Evolutionary conservation across 2,797 vertebrate genomes (phyloP).

Genomic region (Anguilla megastoma): DNA sequence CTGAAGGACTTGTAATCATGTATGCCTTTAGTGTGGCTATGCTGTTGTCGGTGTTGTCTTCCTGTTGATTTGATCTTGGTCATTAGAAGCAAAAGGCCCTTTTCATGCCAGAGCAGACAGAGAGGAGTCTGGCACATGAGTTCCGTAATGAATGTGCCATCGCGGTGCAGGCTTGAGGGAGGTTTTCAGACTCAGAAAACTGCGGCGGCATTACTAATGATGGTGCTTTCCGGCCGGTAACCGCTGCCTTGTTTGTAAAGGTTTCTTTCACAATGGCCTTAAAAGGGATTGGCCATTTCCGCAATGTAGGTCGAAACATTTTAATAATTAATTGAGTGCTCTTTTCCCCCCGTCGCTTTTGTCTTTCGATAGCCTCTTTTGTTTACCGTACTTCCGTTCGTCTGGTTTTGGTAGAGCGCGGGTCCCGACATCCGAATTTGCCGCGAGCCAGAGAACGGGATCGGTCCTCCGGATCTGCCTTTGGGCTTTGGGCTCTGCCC

Average conservation of each 20-base stretch:
- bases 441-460: background rate
- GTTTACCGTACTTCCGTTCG: background rate
- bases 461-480: too few species aligned
- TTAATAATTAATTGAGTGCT: conserved; percentile 18
- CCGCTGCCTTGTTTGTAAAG: background rate
- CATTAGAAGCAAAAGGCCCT: background rate
- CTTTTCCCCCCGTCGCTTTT: background rate
- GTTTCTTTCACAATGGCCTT: background rate
- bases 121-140: background rate
- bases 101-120: background rate
- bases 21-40: background rate
- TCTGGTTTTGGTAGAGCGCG: background rate
- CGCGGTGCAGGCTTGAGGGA: background rate
- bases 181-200: background rate
- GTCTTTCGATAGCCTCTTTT: background rate
- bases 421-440: background rate
- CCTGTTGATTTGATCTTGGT: background rate
- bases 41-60: background rate
- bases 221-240: background rate
- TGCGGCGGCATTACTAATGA: background rate
- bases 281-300: background rate
- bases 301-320: conserved; percentile 20
- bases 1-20: background rate
- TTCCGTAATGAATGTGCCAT: background rate
- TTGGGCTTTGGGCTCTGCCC: too few species aligned